Conservation (phyloP, 2,113 vertebrate species). For the Tachysurus fulvidraco region DNA sequence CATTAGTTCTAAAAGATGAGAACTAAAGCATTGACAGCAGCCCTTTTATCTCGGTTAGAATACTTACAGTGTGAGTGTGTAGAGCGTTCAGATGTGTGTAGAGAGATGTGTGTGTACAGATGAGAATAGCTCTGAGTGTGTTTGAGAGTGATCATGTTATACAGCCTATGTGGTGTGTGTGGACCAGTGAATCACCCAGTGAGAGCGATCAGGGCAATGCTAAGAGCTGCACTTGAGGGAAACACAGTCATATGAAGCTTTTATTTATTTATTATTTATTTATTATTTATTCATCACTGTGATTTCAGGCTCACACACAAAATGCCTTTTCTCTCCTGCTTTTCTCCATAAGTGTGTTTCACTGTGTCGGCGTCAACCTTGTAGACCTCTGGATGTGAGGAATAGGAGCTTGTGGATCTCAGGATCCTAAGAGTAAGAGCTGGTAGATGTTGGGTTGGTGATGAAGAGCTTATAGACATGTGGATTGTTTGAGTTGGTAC, state of each 20-base stretch:
- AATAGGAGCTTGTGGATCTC: background rate
- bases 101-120: background rate
- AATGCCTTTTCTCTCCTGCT: background rate
- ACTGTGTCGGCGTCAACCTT: background rate
- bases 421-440: background rate
- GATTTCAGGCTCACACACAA: background rate
- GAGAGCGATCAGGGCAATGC: background rate
- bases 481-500: background rate
- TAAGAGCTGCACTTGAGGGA: constrained; percentile 18
- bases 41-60: background rate
- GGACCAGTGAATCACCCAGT: background rate
- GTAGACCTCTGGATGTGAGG: background rate
- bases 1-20: background rate
- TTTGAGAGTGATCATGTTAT: constrained; percentile 13
- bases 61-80: background rate
- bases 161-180: constrained; percentile 17
- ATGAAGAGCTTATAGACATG: background rate
- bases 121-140: background rate
- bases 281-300: background rate
- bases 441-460: background rate
- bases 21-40: background rate
- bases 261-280: background rate
- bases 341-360: background rate
- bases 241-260: constrained; percentile 19
- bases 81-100: background rate